A percentile compares a stretch with the other conserved stretches of the same genome.
phyloP scores from a whole-genome alignment of 2,888 invertebrate species.

The Caenorhabditis zanzibari region DNA sequence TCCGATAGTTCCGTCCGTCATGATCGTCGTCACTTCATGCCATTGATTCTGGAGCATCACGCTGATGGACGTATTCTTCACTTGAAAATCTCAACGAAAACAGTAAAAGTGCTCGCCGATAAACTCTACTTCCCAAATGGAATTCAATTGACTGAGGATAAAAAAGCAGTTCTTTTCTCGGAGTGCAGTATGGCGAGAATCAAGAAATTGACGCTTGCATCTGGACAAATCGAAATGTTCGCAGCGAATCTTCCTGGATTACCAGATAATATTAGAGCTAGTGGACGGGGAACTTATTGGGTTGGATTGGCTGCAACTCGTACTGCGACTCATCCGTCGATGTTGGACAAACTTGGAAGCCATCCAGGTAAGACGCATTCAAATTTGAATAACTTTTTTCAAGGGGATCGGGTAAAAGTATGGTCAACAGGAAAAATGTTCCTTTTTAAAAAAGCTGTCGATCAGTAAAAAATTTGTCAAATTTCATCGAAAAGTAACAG shows the following conservation, averaged over 20 bases:
- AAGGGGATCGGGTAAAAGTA: no score
- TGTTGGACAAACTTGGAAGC: slow-evolving; percentile 70
- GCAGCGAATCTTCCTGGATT: slow-evolving; percentile 87
- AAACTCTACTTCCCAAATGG: slow-evolving; percentile 93
- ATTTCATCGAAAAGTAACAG: no score
- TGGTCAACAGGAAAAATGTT: no score
- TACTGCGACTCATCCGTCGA: slow-evolving; percentile 43
- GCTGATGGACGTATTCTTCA: slow-evolving; percentile 90
- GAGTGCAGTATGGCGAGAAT: slow-evolving; percentile 89
- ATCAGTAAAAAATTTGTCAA: no score
- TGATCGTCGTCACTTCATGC: slow-evolving; percentile 88
- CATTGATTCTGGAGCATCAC: slow-evolving; percentile 87
- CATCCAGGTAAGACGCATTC: slow-evolving; percentile 45
- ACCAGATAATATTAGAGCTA: slow-evolving; percentile 88
- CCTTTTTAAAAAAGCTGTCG: no score
- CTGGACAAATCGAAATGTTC: slow-evolving; percentile 87
- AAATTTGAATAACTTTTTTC: no score
- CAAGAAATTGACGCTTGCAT: slow-evolving; percentile 85
- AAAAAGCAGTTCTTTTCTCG: slow-evolving; percentile 90
- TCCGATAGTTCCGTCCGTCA: slow-evolving; percentile 91
- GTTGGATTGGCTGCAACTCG: slow-evolving; percentile 71
- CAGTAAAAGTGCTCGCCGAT: slow-evolving; percentile 89
- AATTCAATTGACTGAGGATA: slow-evolving; percentile 89
- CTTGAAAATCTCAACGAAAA: slow-evolving; percentile 87
- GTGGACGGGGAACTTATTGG: slow-evolving; percentile 66